phyloP scores from a whole-genome alignment of 2,797 vertebrate species.

The Rhadinocentrus ornatus region DNA sequence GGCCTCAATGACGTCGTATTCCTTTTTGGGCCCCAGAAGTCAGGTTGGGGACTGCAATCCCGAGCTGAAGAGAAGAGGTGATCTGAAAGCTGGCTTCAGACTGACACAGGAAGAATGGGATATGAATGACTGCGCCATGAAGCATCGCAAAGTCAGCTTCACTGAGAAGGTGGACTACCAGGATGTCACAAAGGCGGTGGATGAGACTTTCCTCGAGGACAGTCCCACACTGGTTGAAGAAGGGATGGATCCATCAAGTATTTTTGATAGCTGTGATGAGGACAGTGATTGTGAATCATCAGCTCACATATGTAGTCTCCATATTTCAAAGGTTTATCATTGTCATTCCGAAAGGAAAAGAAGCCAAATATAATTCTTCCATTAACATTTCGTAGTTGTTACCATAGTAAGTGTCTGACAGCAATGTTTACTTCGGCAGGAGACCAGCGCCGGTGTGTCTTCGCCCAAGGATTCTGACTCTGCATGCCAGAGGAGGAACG shows the following conservation, averaged over 20 bases:
- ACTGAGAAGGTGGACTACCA: slow-evolving; percentile 85
- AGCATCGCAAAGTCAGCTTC: slow-evolving; percentile 91
- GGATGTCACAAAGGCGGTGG: slow-evolving; percentile 63
- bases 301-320: slow-evolving; percentile 56
- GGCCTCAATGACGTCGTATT: slow-evolving; percentile 73
- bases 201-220: slow-evolving; percentile 85
- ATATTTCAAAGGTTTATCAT: slow-evolving; percentile 6
- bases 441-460: slow-evolving; percentile 41
- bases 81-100: slow-evolving; percentile 91
- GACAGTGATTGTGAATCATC: slow-evolving; percentile 83
- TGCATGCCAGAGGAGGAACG: slow-evolving; percentile 63
- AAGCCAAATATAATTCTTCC: too few relatives aligned
- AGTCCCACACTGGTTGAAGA: slow-evolving; percentile 93
- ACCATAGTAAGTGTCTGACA: neutral
- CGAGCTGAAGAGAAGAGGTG: slow-evolving; percentile 80
- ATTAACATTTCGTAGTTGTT: neutral
- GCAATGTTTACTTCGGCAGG: slow-evolving; percentile 29
- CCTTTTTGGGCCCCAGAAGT: slow-evolving; percentile 59
- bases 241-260: slow-evolving; percentile 85
- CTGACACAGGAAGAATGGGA: slow-evolving; percentile 90
- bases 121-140: slow-evolving; percentile 84
- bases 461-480: slow-evolving; percentile 55
- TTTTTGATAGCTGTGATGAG: slow-evolving; percentile 89
- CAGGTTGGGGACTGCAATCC: slow-evolving; percentile 54
- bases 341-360: too few relatives aligned